phyloP scores from a whole-genome alignment of 2,113 vertebrate species.

The Pogona vitticeps region DNA sequence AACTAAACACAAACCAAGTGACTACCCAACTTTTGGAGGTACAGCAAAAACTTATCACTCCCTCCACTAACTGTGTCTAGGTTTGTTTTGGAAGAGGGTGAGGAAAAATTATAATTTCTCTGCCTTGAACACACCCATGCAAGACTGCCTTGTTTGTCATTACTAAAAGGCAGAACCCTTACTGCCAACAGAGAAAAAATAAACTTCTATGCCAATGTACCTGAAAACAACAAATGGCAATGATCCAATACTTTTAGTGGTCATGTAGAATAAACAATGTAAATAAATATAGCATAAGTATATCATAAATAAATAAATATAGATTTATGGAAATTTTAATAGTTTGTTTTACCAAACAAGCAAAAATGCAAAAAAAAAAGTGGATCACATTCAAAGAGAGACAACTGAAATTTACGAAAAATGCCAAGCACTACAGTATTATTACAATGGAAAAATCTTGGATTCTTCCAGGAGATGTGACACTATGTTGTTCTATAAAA shows the following conservation, averaged over 20 bases:
- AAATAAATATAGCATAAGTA: no score
- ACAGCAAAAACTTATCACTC: not conserved
- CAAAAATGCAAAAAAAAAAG: slow-evolving; percentile 12
- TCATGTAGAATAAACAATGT: no score
- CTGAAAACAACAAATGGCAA: no score
- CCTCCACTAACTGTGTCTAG: slow-evolving; percentile 16
- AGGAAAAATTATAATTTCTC: slow-evolving; percentile 39
- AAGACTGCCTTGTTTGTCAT: slow-evolving; percentile 49
- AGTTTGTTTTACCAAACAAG: no score
- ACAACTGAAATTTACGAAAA: no score
- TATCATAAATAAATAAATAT: no score
- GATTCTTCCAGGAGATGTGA: not conserved
- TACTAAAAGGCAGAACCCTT: not conserved
- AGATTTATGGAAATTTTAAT: no score
- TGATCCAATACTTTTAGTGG: no score
- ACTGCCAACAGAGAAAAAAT: no score
- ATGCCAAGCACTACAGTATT: no score
- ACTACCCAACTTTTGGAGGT: not conserved
- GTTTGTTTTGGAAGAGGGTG: not conserved
- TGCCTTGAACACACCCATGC: slow-evolving; percentile 34
- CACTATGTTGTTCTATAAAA: not conserved
- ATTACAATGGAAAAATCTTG: not conserved
- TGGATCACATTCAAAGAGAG: not conserved
- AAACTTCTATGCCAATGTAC: no score
- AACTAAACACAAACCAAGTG: not conserved